phyloP scores from a whole-genome alignment of 2,113 vertebrate species.

The Cromileptes altivelis region DNA sequence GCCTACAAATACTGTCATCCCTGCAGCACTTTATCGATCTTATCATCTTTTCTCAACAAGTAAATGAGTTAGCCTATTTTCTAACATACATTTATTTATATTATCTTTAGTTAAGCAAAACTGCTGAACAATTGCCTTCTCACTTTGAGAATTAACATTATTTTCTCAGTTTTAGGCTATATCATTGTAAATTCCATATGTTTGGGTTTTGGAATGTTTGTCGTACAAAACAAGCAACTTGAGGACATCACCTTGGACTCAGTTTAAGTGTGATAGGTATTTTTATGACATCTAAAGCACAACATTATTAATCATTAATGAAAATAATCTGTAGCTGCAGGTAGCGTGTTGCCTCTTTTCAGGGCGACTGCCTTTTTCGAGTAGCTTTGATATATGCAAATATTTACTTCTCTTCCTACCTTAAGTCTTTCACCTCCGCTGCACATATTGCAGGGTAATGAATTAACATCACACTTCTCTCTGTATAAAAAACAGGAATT shows the following conservation, averaged over 20 bases:
- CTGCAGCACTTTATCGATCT: too few relatives aligned
- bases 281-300: neutral
- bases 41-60: neutral
- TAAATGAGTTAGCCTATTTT: neutral
- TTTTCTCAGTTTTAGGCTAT: neutral
- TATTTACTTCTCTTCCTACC: neutral
- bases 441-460: conserved; percentile 3
- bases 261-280: neutral
- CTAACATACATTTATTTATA: neutral
- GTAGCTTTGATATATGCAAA: neutral
- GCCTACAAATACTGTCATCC: too few relatives aligned
- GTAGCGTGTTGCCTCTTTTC: too few relatives aligned
- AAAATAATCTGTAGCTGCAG: neutral
- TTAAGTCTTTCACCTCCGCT: conserved; percentile 2
- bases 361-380: neutral
- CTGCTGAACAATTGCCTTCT: neutral
- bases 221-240: neutral
- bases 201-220: neutral
- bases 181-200: neutral
- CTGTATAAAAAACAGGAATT: conserved; percentile 4
- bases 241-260: neutral
- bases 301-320: neutral
- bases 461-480: neutral
- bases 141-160: neutral
- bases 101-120: neutral